Base-by-base conservation (phyloP, 2,113 vertebrate species). In the Coptodon rendalli region DNA sequence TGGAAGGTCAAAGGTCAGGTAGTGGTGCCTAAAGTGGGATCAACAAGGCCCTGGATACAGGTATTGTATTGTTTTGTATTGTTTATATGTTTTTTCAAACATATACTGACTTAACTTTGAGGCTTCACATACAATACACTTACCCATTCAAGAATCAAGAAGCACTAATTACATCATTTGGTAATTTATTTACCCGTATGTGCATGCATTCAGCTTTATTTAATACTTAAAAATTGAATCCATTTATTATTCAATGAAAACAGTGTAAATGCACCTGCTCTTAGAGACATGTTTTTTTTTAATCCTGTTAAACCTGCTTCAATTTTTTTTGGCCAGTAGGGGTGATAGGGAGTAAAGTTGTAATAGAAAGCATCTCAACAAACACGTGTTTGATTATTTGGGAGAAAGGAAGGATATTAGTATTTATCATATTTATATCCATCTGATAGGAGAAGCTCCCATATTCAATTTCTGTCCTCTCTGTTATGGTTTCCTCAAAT, bases 11-110 rank as follows among this genome's bases (percentile, higher is more conserved):
- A 95, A 87, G 95, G 94, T 16, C 97, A 98, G 89, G 95, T 99
- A 36, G 97, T 99, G 0, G 96, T 97, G 86, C 96, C 96, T 82
- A 96, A 95, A 1, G 96, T 99, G 43, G 97, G 97, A 63, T 97
- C 97, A 76, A 96, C 97, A 78, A 95, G 96, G 12, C 97, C 98
- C 5, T 98, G 97, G 91, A 97, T 98, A 81, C 95, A 96, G 95
- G 95, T 95, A 93, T 4, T 68, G 10, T 34, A 5, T 9, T 34
- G 11, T 17, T 17, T 17, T 31, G 2, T 0, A 38, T 63, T 66
- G 7, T 76, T 82, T 31, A 16, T 7, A 66, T 45, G 19, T 4
- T 3, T 6, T 53, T 52, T 2, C 27, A 78, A 78, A 50, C 71
- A 27, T 38, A 22, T 11, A 66, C 16, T 50, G 5, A 6, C 50